These are phyloP conservation scores for Amphipyra berbera DNA, from an alignment of 2,888 invertebrate genomes.

Conservation along the genomic window DNA sequence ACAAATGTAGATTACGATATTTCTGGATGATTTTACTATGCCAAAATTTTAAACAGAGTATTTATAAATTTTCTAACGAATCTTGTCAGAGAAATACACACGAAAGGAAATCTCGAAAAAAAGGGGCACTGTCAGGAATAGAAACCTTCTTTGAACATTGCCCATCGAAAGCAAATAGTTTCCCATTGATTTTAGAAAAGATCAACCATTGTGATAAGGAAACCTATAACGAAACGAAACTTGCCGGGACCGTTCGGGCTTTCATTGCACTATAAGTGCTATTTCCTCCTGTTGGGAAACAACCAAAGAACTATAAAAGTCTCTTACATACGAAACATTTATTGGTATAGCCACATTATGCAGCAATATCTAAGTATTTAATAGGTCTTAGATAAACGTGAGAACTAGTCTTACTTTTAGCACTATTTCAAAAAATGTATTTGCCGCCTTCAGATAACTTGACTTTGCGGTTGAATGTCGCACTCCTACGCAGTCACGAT, in stretches of 20 bases:
- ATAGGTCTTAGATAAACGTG: slow-evolving; percentile 10
- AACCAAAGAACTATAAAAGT: slow-evolving; percentile 52
- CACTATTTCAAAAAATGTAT: slow-evolving; percentile 3
- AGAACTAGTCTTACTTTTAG: background rate
- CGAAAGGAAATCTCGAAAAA: background rate
- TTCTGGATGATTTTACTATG: too few relatives aligned
- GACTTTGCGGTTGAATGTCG: slow-evolving; percentile 62
- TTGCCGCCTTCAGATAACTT: slow-evolving; percentile 45
- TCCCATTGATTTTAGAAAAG: slow-evolving; percentile 48
- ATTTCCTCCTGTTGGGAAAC: slow-evolving; percentile 46
- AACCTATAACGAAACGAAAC: slow-evolving; percentile 40
- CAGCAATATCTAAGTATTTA: slow-evolving; percentile 15
- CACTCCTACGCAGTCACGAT: slow-evolving; percentile 84
- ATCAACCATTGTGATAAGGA: slow-evolving; percentile 44
- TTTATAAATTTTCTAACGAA: background rate
- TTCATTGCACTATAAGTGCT: slow-evolving; percentile 46
- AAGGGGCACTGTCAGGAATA: background rate
- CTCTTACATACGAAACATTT: slow-evolving; percentile 49
- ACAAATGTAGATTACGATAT: too few relatives aligned
- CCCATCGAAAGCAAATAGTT: slow-evolving; percentile 36
- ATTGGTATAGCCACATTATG: slow-evolving; percentile 41
- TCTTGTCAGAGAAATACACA: background rate
- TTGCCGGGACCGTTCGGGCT: slow-evolving; percentile 34
- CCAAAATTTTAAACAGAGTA: background rate
- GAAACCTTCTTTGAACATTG: background rate